Base-by-base conservation (phyloP, 2,888 invertebrate species). In the Pegoplata infirma region DNA sequence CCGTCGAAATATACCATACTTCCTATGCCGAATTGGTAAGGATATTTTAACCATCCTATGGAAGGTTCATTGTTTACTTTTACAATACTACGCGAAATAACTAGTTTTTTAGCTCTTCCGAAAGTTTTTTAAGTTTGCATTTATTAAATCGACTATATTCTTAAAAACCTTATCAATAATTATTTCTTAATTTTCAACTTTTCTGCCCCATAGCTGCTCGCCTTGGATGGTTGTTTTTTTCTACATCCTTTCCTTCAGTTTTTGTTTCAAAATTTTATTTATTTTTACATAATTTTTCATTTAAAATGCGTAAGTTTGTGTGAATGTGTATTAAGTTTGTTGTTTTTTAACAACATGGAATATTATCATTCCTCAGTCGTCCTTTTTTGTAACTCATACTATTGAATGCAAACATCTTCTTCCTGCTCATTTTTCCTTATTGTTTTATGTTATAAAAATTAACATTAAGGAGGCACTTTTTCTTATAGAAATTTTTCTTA, bases 231-330 rank as follows among this genome's bases (percentile, higher is more conserved):
- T 32, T 79, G 64, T 81, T 69, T 66, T 58, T 40, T 63, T 71
- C 61, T 68, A 61, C 55, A 56, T 67, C 75, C 67, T 75, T 79
- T 75, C 74, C 74, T 79, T 79, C 51, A 79, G 75, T 79, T 79
- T 75, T 79, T 79, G 75, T 79, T 79, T 79, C 79, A 79, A 79
- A 79, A 79, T 79, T 75, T 61, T 66, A 78, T 81, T 81, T 77
- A 73, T 61, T 81, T 61, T 82, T 81, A 84, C 82, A 82, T 83
- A 82, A 67, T 77, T 80, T 79, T 76, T 80, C 75, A 68, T 74
- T 66, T 69, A 32, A 44, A 40, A 59, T 63, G 36, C 61, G 66
- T 55, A 73, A 61, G 64, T 80, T 64, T 78, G 74, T 25, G 64
- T 75, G 56, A 53, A 47, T 32, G 55, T 68, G 80, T 51, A 16